Percentiles rank a stretch among this genome's conserved stretches.
phyloP scores from a whole-genome alignment of 2,888 invertebrate species.

The Dryobotodes eremita region DNA sequence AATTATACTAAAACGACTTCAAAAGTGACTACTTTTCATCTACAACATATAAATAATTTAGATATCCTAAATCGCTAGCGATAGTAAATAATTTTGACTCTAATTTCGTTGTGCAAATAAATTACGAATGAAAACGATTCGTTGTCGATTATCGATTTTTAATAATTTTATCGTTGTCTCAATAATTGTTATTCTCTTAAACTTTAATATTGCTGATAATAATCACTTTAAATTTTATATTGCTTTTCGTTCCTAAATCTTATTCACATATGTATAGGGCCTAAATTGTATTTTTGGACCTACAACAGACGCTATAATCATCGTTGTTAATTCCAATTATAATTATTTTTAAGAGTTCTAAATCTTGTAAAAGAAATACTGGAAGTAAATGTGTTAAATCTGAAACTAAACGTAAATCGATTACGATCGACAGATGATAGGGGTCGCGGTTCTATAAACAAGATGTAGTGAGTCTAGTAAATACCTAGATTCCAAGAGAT shows the following conservation, averaged over 20 bases:
- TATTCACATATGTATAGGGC: constrained; percentile 45
- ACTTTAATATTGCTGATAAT: constrained; percentile 68
- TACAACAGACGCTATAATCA: constrained; percentile 58
- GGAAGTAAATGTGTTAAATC: constrained; percentile 11
- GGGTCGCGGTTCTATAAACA: background rate
- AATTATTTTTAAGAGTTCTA: background rate
- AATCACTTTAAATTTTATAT: constrained; percentile 66
- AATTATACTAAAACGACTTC: constrained; percentile 47
- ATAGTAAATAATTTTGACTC: constrained; percentile 66
- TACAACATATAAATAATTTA: constrained; percentile 62
- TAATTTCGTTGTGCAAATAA: constrained; percentile 79
- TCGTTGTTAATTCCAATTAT: constrained; percentile 41
- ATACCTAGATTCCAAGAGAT: constrained; percentile 1
- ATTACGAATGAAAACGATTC: constrained; percentile 76
- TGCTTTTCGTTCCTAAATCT: constrained; percentile 65
- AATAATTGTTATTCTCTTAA: constrained; percentile 72
- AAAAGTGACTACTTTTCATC: constrained; percentile 50
- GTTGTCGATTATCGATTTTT: constrained; percentile 83
- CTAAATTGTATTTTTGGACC: constrained; percentile 54
- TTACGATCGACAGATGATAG: background rate
- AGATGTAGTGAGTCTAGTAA: background rate
- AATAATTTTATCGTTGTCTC: constrained; percentile 77
- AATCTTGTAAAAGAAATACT: constrained; percentile 14
- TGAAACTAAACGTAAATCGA: constrained; percentile 21
- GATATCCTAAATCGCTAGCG: constrained; percentile 61